Evolutionary conservation across 2,888 invertebrate species (phyloP), one percentile per base, ranked within the genome.

Genomic region (Pseudococcus jackbeardsleyi): DNA sequence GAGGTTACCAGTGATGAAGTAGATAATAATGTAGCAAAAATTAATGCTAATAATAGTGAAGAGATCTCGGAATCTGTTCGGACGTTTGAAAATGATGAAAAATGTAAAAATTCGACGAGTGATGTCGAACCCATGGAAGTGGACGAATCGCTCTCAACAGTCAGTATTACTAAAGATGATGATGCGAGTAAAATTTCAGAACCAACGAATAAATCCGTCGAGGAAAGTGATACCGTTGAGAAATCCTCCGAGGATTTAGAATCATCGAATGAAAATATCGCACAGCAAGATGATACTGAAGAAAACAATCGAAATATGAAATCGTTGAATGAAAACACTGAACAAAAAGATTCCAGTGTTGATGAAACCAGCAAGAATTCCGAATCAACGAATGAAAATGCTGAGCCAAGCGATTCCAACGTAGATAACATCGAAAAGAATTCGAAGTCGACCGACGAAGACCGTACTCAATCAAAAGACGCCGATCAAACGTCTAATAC

Each of bases 61-160:
- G 46, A 19, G 11, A 19, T 46, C 19, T 42, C 46, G 4, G n/a
- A 79, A 79, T 39, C 79, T 1, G 42, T 17, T 46, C 46, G 11
- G 46, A 33, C 17, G 0, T 1, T 19, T 8, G 79, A 82, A 46
- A 33, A 46, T 46, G 11, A 82, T 11, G 64, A 22, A 22, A 82
- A 42, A 82, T 12, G 22, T 82, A 9, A 46, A 19, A 42, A 46
- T 42, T 19, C 46, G 9, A 33, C 79, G 79, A 19, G 19, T 82
- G 7, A n/a, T 0, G 6, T 26, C 9, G 68, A 86, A n/a, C n/a
- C 68, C n/a, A 86, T 86, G 86, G 86, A 86, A 86, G 85, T 85
- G 0, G 85, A 85, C 33, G 59, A 54, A 64, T 54, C 50, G n/a
- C 19, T 7, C 2, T 19, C 12, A 2, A 12, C 79, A 1, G 1